Conservation (phyloP, 2,888 invertebrate genomes). For the Trissonchulus sp. region DNA sequence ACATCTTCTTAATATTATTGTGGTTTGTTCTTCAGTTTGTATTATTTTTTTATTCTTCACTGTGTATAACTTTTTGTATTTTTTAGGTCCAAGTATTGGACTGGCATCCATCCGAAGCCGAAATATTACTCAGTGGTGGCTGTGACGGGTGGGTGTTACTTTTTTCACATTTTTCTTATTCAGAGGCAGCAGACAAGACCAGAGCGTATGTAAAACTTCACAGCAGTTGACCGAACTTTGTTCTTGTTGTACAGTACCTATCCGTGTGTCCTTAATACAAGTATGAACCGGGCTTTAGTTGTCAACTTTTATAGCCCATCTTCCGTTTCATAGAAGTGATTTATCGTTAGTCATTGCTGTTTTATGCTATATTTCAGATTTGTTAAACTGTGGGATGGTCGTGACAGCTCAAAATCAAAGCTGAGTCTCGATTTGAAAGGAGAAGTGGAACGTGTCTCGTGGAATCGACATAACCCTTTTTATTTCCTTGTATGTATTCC, state of each 20-base stretch:
- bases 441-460: background rate
- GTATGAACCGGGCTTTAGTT: too few species aligned
- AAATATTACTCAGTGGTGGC: background rate
- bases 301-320: too few species aligned
- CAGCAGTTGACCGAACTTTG: too few species aligned
- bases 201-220: too few species aligned
- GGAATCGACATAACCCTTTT: background rate
- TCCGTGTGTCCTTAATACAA: too few species aligned
- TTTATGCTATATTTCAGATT: background rate
- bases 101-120: constrained; percentile 20
- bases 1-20: too few species aligned
- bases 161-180: background rate
- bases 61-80: background rate
- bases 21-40: too few species aligned
- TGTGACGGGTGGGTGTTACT: constrained; percentile 11
- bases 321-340: too few species aligned
- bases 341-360: too few species aligned
- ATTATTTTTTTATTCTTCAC: too few species aligned
- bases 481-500: background rate
- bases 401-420: background rate
- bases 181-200: too few species aligned
- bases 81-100: constrained; percentile 18
- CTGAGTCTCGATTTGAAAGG: background rate
- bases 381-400: constrained; percentile 1
- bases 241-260: background rate